Evolutionary conservation across 2,888 invertebrate species (phyloP).

Genomic region (Platycheirus rosarum): DNA sequence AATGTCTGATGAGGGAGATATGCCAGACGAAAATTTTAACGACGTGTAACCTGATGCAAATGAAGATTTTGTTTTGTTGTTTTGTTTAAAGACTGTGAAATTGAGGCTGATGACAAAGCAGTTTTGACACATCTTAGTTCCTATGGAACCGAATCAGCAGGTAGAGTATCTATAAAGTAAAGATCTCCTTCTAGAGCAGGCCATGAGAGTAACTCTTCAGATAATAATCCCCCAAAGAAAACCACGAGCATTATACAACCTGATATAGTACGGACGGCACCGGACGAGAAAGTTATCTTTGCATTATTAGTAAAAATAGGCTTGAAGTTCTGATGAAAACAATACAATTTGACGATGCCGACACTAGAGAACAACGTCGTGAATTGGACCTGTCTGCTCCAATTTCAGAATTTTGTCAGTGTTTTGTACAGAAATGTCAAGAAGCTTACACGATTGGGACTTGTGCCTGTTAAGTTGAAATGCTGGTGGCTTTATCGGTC

Average conservation of each 20-base stretch:
- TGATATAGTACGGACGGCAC: slow-evolving; percentile 2
- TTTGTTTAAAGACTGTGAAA: slow-evolving; percentile 28
- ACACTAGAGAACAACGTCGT: no score
- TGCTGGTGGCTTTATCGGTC: no score
- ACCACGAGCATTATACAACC: slow-evolving; percentile 4
- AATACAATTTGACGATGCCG: no score
- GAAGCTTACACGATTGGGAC: no score
- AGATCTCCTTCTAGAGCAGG: background rate
- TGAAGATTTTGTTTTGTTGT: slow-evolving; percentile 29
- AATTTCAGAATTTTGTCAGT: no score
- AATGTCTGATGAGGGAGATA: slow-evolving; percentile 34
- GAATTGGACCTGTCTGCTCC: no score
- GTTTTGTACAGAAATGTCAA: no score
- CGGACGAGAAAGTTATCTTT: slow-evolving; percentile 9
- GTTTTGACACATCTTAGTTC: no score
- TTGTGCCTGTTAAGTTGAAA: no score
- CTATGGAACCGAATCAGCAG: no score
- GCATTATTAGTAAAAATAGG: slow-evolving; percentile 20
- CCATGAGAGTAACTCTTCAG: background rate
- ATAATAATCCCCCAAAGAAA: slow-evolving; percentile 3
- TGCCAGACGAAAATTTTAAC: slow-evolving; percentile 34
- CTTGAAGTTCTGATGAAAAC: slow-evolving; percentile 12
- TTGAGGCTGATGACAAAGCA: slow-evolving; percentile 15
- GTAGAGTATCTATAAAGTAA: no score
- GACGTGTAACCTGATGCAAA: slow-evolving; percentile 33